Evolutionary conservation across 2,113 vertebrate genomes (phyloP).

Genomic region (Salminus brasiliensis): DNA sequence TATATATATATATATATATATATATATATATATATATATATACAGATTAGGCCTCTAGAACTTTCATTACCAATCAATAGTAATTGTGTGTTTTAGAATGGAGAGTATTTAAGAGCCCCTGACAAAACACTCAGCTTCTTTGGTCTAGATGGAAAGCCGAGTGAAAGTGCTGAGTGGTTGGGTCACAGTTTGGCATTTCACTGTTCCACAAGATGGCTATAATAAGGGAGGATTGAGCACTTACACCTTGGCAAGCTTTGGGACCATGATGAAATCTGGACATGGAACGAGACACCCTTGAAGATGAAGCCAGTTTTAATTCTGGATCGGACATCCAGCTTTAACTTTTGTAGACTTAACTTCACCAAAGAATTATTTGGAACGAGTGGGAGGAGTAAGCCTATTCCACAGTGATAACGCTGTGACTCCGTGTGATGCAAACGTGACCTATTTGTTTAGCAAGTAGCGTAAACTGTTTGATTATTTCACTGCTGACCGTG

Average conservation of each 20-base stretch:
- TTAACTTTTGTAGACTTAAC: not conserved
- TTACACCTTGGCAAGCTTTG: not conserved
- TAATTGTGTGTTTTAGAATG: not conserved
- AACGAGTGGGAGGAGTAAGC: too few species aligned
- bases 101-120: not conserved
- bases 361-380: not conserved
- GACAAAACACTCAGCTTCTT: not conserved
- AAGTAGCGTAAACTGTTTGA: not conserved
- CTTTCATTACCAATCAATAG: not conserved
- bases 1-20: too few species aligned
- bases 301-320: not conserved
- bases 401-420: not conserved
- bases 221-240: not conserved
- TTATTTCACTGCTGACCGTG: not conserved
- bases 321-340: slow-evolving; percentile 2
- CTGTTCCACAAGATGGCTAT: not conserved
- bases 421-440: not conserved
- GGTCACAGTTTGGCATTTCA: slow-evolving; percentile 15
- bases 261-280: slow-evolving; percentile 8
- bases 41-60: not conserved
- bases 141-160: not conserved
- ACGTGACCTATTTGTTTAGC: not conserved
- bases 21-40: too few species aligned
- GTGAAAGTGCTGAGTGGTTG: not conserved
- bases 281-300: slow-evolving; percentile 1